Conservation (phyloP, 1,140 invertebrate genomes). For the Cotesia typhae region DNA sequence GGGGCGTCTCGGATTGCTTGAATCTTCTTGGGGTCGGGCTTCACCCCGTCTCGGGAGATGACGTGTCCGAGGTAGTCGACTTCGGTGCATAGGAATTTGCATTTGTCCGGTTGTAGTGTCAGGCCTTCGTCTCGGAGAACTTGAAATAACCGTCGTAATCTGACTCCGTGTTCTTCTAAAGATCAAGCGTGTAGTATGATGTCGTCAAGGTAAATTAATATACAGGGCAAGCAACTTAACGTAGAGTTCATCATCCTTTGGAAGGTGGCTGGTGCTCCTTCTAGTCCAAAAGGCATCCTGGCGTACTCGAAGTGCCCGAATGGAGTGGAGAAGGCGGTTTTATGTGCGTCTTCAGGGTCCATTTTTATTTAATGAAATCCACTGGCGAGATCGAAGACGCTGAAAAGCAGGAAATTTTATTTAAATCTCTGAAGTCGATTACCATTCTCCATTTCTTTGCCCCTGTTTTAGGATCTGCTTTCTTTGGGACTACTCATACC, state of each 20-base stretch:
- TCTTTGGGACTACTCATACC: constrained; percentile 2
- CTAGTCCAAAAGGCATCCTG: constrained; percentile 24
- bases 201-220: constrained; percentile 45
- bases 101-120: constrained; percentile 24
- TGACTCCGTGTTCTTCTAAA: constrained; percentile 1
- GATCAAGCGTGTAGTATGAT: constrained; percentile 16
- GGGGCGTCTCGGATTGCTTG: background rate
- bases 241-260: constrained; percentile 30
- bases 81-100: constrained; percentile 28
- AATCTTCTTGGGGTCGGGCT: background rate
- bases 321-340: constrained; percentile 29
- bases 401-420: constrained; percentile 25
- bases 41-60: background rate
- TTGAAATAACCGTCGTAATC: background rate
- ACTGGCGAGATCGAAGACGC: constrained; percentile 16
- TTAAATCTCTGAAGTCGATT: constrained; percentile 17
- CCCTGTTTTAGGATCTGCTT: too few species aligned
- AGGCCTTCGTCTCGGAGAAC: background rate
- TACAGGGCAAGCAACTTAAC: background rate
- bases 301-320: constrained; percentile 11
- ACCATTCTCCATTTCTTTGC: constrained; percentile 27
- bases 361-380: constrained; percentile 24
- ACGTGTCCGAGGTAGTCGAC: constrained; percentile 49
- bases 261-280: constrained; percentile 16
- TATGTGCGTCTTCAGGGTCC: background rate